Percentiles rank a stretch among this genome's conserved stretches.
phyloP scores from a whole-genome alignment of 2,113 vertebrate species.

The Chloropsis hardwickii region DNA sequence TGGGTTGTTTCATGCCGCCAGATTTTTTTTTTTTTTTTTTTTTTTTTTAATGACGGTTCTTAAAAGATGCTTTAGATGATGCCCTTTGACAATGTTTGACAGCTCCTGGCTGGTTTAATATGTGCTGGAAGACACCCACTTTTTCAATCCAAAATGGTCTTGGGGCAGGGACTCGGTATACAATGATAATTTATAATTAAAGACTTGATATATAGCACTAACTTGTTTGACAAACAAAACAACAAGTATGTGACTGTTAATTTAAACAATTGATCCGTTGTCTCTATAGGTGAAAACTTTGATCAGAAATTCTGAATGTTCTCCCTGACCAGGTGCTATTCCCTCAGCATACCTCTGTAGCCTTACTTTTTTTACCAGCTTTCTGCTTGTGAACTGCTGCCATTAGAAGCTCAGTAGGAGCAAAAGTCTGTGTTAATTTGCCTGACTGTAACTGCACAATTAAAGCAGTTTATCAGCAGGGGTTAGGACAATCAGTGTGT shows the following conservation, averaged over 20 bases:
- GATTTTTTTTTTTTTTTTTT: not conserved
- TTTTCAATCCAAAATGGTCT: not conserved
- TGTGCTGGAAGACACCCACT: not conserved
- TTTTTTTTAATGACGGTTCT: not conserved
- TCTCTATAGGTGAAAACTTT: not conserved
- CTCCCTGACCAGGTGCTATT: not conserved
- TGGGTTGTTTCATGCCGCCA: not conserved
- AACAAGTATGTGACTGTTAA: not conserved
- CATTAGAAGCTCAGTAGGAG: constrained; percentile 60
- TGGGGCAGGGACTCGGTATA: not conserved
- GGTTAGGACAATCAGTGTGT: constrained; percentile 63
- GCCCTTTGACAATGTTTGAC: not conserved
- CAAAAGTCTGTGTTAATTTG: constrained; percentile 64
- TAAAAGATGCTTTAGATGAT: not conserved
- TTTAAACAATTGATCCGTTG: not conserved
- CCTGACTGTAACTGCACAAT: constrained; percentile 66
- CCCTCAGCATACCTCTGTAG: not conserved
- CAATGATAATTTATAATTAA: not conserved
- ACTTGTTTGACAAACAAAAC: not conserved
- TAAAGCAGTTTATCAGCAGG: constrained; percentile 68
- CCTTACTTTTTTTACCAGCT: not conserved
- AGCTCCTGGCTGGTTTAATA: not conserved
- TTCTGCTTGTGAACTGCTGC: constrained; percentile 49
- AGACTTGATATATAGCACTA: not conserved
- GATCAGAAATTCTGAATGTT: not conserved